Evolutionary conservation across 2,113 vertebrate genomes (phyloP).

Genomic region (Paralichthys olivaceus): DNA sequence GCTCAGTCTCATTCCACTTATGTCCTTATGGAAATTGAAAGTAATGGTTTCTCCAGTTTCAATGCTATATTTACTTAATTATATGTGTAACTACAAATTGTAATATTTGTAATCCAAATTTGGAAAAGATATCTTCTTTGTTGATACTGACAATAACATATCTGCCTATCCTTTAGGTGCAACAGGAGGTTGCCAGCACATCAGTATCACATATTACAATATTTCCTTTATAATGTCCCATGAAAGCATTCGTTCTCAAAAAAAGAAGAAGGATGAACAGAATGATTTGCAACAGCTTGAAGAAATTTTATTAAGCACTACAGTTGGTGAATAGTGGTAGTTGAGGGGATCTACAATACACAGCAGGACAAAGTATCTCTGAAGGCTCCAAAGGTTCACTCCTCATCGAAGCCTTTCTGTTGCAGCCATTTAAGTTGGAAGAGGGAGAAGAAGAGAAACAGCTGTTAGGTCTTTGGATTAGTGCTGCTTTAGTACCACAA

Average conservation of each 20-base stretch:
- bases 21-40: too few relatives aligned
- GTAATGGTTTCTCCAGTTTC: too few relatives aligned
- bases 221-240: background rate
- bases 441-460: constrained; percentile 45
- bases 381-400: constrained; percentile 76
- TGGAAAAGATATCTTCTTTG: background rate
- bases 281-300: constrained; percentile 47
- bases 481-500: constrained; percentile 38
- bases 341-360: constrained; percentile 53
- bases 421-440: constrained; percentile 33
- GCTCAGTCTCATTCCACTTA: too few relatives aligned
- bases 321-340: constrained; percentile 54
- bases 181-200: background rate
- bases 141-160: background rate
- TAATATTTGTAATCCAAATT: too few relatives aligned
- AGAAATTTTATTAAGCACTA: constrained; percentile 76
- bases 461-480: constrained; percentile 48
- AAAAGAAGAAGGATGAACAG: constrained; percentile 27
- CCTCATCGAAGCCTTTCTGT: constrained; percentile 86
- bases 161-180: too few relatives aligned
- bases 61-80: too few relatives aligned
- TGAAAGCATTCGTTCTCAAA: background rate
- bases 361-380: constrained; percentile 52
- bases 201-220: background rate
- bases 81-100: too few relatives aligned